Percentiles rank a stretch among this genome's conserved stretches.
These are phyloP conservation scores for Neomicropteryx cornuta DNA, from an alignment of 1,140 invertebrate genomes.

Conservation along the genomic window DNA sequence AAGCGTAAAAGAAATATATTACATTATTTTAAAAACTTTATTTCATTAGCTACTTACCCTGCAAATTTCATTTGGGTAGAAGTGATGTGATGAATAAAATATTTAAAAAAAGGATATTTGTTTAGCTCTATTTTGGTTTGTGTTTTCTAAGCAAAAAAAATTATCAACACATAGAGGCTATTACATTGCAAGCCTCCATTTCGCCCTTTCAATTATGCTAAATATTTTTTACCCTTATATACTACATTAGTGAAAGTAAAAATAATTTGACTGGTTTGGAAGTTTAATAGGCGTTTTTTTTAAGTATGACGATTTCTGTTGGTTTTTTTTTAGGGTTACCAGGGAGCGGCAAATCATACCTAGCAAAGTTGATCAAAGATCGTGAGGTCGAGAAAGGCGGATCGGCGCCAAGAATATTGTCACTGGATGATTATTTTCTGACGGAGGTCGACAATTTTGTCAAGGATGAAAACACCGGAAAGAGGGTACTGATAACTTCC, in stretches of 20 bases:
- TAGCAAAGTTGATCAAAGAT: conserved; percentile 80
- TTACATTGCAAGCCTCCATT: no score
- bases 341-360: conserved; percentile 80
- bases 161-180: no score
- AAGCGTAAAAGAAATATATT: background rate
- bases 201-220: no score
- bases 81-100: no score
- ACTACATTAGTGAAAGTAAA: background rate
- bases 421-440: conserved; percentile 94
- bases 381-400: conserved; percentile 40
- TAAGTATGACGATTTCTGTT: background rate
- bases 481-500: conserved; percentile 52
- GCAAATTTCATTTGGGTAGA: no score
- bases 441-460: conserved; percentile 76
- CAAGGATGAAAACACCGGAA: conserved; percentile 67
- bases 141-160: no score
- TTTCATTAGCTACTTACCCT: background rate
- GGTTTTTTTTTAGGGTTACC: conserved; percentile 54
- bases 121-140: no score
- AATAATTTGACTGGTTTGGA: no score
- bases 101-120: no score
- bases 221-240: conserved; percentile 1
- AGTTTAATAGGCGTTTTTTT: background rate
- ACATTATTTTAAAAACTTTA: background rate
- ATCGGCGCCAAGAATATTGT: conserved; percentile 77